phyloP scores from a whole-genome alignment of 2,888 invertebrate genomes.

The Watsonalla cultraria region DNA sequence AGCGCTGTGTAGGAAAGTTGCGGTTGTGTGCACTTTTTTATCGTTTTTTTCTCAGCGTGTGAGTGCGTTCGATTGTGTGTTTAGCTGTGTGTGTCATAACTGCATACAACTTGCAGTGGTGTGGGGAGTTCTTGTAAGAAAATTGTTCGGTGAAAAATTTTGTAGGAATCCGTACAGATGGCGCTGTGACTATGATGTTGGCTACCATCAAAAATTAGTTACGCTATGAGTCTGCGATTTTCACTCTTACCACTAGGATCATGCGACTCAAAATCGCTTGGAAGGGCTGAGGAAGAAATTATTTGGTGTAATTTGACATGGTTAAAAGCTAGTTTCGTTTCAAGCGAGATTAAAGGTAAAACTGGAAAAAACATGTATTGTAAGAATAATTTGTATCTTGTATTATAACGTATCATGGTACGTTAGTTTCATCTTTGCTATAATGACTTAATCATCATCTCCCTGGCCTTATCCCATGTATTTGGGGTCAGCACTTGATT shows the following conservation, averaged over 20 bases:
- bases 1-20: slow-evolving; percentile 32
- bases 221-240: slow-evolving; percentile 21
- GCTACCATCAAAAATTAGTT: slow-evolving; percentile 57
- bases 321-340: neutral
- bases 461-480: no score
- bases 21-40: slow-evolving; percentile 70
- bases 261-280: slow-evolving; percentile 26
- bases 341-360: neutral
- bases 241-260: slow-evolving; percentile 9
- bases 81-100: slow-evolving; percentile 34
- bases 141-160: slow-evolving; percentile 75
- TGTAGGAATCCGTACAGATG: slow-evolving; percentile 71
- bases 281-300: slow-evolving; percentile 4
- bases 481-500: no score
- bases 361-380: neutral
- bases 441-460: no score
- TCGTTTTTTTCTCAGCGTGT: slow-evolving; percentile 75
- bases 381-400: no score
- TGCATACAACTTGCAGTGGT: slow-evolving; percentile 37
- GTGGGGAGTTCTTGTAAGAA: slow-evolving; percentile 73
- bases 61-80: slow-evolving; percentile 74
- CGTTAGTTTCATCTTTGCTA: no score
- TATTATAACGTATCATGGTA: no score
- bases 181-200: slow-evolving; percentile 57
- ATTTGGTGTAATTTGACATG: neutral